phyloP scores from a whole-genome alignment of 2,888 invertebrate genomes.

The Octonoba sinensis region DNA sequence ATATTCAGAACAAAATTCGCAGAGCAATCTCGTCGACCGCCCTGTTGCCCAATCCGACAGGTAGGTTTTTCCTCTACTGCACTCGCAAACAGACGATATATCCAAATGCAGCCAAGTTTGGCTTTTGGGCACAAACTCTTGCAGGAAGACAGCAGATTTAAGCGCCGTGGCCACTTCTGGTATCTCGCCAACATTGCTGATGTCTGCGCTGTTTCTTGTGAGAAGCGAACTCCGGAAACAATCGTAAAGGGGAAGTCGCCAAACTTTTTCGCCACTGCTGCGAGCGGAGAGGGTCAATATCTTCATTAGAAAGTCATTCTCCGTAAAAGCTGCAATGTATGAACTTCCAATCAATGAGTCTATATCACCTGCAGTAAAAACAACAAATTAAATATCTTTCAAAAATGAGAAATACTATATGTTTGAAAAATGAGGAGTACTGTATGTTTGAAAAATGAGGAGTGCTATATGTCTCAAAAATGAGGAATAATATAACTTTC shows the following conservation, averaged over 20 bases:
- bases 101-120: slow-evolving; percentile 7
- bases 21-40: slow-evolving; percentile 6
- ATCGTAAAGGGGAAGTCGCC: slow-evolving; percentile 5
- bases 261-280: slow-evolving; percentile 3
- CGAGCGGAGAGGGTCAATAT: not conserved
- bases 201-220: not conserved
- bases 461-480: not conserved
- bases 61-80: not conserved
- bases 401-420: not conserved
- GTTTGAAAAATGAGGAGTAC: not conserved
- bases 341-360: slow-evolving; percentile 4
- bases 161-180: not conserved
- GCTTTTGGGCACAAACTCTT: not conserved
- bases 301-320: not conserved
- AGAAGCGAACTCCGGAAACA: not conserved
- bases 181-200: not conserved
- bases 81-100: slow-evolving; percentile 1
- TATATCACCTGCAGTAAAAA: slow-evolving; percentile 1
- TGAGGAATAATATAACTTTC: not conserved
- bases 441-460: not conserved
- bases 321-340: slow-evolving; percentile 1
- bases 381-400: not conserved
- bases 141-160: slow-evolving; percentile 4
- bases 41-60: slow-evolving; percentile 14
- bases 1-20: slow-evolving; percentile 10